Evolutionary conservation across 2,888 invertebrate genomes (phyloP), one percentile per base, ranked within the genome.

Genomic region (Apotomis capreana): DNA sequence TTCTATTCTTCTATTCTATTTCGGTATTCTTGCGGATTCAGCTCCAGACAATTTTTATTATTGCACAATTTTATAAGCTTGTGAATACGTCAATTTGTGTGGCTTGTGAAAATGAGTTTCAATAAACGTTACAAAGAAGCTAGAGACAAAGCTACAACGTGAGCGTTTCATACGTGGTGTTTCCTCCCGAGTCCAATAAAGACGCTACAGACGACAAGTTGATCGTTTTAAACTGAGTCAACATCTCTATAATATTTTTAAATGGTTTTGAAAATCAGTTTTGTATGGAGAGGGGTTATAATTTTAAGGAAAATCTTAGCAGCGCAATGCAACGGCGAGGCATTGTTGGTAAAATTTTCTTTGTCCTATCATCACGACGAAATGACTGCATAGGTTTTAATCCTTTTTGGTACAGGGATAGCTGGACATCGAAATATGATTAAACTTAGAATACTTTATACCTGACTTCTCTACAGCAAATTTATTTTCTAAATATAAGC

Each of bases 61-160:
- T 1, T 40, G 40, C 40, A 40, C 3, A 40, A 40, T 40, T 40
- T 40, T 6, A 40, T 6, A 40, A 40, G 9, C 49, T 3, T 9
- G 10, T 49, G 49, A 49, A 49, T 49, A 9, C 49, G 9, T 6
- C 44, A 2, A 2, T 15, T 26, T 26, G 26, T 26, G 26, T 26
- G 26, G 1, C 26, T 26, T 26, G 26, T 44, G 8, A 44, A 60
- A 9, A 5, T 44, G 44, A 9, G 59, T 60, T 13, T 46, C 60
- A 46, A 46, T 60, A 60, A 60, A 46, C 4, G 15, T 37, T 58
- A 58, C 26, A 15, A 60, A 10, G 12, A 46, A 49, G 60, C 15
- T 10, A 46, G 2, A 46, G 44, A 60, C 46, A 46, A 15, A 46
- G 46, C 60, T 60, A 26, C 15, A 60, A 44, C 60, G 46, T 10